Percentiles rank a stretch among this genome's conserved stretches.
These are phyloP conservation scores for Coilia nasus DNA, from an alignment of 2,797 vertebrate species.

Conservation along the genomic window DNA sequence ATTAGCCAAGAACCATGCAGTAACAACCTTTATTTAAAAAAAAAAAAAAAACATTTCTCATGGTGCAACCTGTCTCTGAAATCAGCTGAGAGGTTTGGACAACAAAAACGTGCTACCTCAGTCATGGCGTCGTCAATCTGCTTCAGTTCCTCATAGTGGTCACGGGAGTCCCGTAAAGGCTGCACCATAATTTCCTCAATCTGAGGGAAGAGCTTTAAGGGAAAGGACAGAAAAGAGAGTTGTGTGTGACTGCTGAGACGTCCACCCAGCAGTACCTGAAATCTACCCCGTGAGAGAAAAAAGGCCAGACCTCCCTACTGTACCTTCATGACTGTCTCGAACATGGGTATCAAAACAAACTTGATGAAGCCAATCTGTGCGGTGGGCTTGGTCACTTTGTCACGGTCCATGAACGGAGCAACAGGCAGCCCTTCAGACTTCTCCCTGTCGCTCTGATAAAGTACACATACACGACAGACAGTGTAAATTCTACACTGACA, in stretches of 20 bases:
- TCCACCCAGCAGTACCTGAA: not conserved
- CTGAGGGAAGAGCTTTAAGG: conserved; percentile 88
- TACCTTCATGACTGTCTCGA: conserved; percentile 85
- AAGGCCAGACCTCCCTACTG: too few relatives aligned
- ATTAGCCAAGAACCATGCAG: conserved; percentile 39
- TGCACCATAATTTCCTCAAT: conserved; percentile 94
- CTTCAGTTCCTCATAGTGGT: conserved; percentile 92
- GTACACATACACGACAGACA: not conserved
- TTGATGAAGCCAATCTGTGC: conserved; percentile 86
- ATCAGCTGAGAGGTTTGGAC: conserved; percentile 3
- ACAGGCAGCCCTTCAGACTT: conserved; percentile 90
- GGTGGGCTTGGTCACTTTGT: conserved; percentile 90
- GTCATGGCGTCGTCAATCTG: conserved; percentile 89
- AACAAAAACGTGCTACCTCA: conserved; percentile 75
- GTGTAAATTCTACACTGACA: too few relatives aligned
- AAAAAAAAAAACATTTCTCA: not conserved
- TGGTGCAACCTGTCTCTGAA: not conserved
- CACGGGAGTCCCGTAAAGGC: conserved; percentile 90
- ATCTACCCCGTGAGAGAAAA: not conserved
- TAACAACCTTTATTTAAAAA: conserved; percentile 15
- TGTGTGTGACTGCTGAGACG: not conserved
- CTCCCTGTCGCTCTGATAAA: conserved; percentile 84
- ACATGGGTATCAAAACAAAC: conserved; percentile 80
- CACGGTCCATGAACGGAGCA: conserved; percentile 91
- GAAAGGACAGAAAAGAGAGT: not conserved